phyloP scores from a whole-genome alignment of 2,113 vertebrate species.

The Halcyon malimbica region DNA sequence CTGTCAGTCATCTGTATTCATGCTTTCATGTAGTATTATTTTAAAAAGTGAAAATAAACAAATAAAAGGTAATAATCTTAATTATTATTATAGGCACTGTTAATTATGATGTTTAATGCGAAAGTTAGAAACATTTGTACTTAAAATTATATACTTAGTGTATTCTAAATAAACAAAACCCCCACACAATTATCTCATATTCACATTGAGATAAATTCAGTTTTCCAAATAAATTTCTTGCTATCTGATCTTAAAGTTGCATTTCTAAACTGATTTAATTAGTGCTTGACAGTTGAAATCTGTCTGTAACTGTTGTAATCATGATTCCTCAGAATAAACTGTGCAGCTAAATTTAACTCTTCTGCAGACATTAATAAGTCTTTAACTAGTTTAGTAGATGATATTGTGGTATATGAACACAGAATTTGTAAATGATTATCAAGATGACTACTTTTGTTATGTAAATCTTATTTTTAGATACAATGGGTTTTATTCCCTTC shows the following conservation, averaged over 20 bases:
- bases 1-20: not conserved
- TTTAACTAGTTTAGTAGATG: not conserved
- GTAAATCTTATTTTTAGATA: not conserved
- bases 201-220: not conserved
- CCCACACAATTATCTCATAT: not conserved
- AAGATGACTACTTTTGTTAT: not conserved
- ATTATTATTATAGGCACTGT: not conserved
- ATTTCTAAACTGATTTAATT: not conserved
- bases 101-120: not conserved
- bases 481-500: not conserved
- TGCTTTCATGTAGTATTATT: not conserved
- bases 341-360: not conserved
- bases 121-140: not conserved
- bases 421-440: not conserved
- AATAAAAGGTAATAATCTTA: not conserved
- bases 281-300: not conserved
- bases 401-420: not conserved
- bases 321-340: not conserved
- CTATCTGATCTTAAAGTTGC: not conserved
- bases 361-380: not conserved
- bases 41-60: not conserved
- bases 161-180: not conserved
- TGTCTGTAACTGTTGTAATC: not conserved
- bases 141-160: not conserved
- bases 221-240: not conserved